phyloP scores from a whole-genome alignment of 2,888 invertebrate species.

The Epicampocera succincta region DNA sequence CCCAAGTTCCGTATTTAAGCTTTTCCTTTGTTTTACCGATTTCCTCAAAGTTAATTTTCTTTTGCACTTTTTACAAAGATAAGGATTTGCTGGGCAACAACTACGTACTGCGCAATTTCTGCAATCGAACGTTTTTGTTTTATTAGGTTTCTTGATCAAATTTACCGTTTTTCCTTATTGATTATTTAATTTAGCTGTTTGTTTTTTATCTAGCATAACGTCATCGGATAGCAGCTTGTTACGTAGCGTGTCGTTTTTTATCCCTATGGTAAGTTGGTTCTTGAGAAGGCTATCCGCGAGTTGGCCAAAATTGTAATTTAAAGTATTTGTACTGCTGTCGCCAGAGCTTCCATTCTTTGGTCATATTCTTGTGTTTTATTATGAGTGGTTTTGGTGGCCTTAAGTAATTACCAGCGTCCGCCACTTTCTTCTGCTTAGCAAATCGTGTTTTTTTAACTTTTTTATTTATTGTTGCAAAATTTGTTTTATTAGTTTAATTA shows the following conservation, averaged over 20 bases:
- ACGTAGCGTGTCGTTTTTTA: background rate
- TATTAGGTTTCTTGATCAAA: background rate
- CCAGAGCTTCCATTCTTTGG: conserved; percentile 20
- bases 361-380: conserved; percentile 8
- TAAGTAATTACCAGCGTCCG: conserved; percentile 2
- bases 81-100: background rate
- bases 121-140: conserved; percentile 17
- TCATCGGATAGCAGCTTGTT: background rate
- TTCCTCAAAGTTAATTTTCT: no score
- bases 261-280: background rate
- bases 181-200: background rate
- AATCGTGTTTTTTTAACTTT: no score
- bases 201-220: background rate
- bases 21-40: no score
- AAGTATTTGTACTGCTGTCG: conserved; percentile 18
- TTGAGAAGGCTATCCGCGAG: background rate
- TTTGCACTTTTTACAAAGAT: conserved; percentile 26
- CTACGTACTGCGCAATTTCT: conserved; percentile 18
- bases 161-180: background rate
- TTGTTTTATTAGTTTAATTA: no score
- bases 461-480: no score
- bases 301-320: background rate
- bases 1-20: no score
- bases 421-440: no score
- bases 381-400: conserved; percentile 9